These are phyloP conservation scores for Zaprionus davidi DNA, from an alignment of 1,140 invertebrate genomes.

Conservation along the genomic window DNA sequence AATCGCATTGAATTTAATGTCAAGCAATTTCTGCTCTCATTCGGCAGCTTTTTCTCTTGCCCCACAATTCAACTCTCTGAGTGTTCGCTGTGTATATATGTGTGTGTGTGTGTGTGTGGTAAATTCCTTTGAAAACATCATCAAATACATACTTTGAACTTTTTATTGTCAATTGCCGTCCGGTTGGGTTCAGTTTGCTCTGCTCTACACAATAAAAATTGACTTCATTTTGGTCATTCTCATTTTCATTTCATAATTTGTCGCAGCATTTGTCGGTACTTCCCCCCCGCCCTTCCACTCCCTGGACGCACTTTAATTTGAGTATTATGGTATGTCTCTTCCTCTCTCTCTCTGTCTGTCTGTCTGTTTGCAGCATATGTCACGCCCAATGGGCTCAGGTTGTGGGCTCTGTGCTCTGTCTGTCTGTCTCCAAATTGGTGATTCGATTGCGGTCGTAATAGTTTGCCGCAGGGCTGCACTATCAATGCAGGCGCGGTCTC, in stretches of 20 bases:
- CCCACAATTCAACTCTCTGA: slow-evolving; percentile 7
- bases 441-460: slow-evolving; percentile 71
- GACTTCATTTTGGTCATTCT: slow-evolving; percentile 72
- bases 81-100: background rate
- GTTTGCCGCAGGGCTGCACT: slow-evolving; percentile 48
- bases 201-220: slow-evolving; percentile 62
- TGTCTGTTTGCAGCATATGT: slow-evolving; percentile 14
- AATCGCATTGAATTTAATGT: slow-evolving; percentile 81
- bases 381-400: slow-evolving; percentile 19
- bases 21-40: slow-evolving; percentile 63
- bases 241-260: slow-evolving; percentile 81
- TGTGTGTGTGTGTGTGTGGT: slow-evolving; percentile 21
- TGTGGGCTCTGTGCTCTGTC: background rate
- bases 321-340: slow-evolving; percentile 33
- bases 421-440: slow-evolving; percentile 46
- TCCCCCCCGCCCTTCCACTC: background rate
- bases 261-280: slow-evolving; percentile 35
- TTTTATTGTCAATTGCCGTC: slow-evolving; percentile 73
- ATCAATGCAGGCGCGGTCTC: slow-evolving; percentile 39
- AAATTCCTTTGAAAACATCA: slow-evolving; percentile 69
- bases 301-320: slow-evolving; percentile 49
- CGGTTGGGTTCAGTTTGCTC: slow-evolving; percentile 7
- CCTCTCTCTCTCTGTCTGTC: background rate
- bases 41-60: slow-evolving; percentile 27
- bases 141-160: slow-evolving; percentile 75